Conservation (phyloP, 1,140 invertebrate genomes). For the Charaxes varanes region DNA sequence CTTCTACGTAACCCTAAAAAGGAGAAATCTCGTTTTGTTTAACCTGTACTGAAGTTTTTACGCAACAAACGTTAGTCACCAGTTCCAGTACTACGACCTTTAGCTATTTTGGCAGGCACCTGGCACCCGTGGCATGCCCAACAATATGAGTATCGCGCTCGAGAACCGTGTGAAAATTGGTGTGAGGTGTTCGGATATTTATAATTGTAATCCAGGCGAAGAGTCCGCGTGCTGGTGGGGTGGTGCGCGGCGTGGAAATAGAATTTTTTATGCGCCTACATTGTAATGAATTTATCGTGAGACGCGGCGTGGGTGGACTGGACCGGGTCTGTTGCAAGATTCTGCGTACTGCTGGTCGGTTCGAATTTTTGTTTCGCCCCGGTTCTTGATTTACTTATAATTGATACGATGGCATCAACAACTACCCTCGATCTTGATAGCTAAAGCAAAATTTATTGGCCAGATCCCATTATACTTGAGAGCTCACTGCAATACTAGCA, state of each 20-base stretch:
- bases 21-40: too few relatives aligned
- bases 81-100: constrained; percentile 4
- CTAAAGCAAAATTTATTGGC: too few relatives aligned
- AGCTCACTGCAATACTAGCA: too few relatives aligned
- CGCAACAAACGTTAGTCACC: constrained; percentile 7
- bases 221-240: constrained; percentile 6
- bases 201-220: constrained; percentile 15
- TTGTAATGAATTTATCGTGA: constrained; percentile 8
- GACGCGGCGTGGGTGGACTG: constrained; percentile 9
- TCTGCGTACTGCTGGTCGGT: too few relatives aligned
- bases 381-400: too few relatives aligned
- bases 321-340: too few relatives aligned
- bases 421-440: too few relatives aligned
- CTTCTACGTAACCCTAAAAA: too few relatives aligned
- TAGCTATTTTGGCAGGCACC: constrained; percentile 17
- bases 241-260: constrained; percentile 19
- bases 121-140: constrained; percentile 10
- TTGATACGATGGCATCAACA: too few relatives aligned
- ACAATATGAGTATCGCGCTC: constrained; percentile 11
- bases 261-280: constrained; percentile 17
- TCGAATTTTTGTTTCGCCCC: too few relatives aligned
- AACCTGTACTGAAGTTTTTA: too few relatives aligned
- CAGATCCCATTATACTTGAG: too few relatives aligned
- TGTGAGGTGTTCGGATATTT: constrained; percentile 20
- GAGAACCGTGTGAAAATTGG: constrained; percentile 21